Evolutionary conservation across 1,140 invertebrate species (phyloP), one percentile per base, ranked within the genome.

Genomic region (Drosophila suzukii): DNA sequence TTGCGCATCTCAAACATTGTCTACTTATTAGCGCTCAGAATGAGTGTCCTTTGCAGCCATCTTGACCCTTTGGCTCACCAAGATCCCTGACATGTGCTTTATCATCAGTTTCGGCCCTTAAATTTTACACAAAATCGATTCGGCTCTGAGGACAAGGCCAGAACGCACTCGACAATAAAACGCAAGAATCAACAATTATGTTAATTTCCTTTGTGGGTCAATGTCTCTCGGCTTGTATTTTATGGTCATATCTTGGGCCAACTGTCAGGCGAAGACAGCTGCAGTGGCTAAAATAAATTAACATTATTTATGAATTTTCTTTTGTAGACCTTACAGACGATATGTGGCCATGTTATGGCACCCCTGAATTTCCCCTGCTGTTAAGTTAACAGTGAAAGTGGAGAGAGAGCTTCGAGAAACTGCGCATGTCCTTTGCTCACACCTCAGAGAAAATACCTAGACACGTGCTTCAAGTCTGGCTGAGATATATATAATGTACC

Each of bases 191-290:
- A 76, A 84, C 81, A 84, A 84, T 84, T 84, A 84, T 84, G 81
- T 84, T 84, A 84, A 84, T 84, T 85, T 78, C 47, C 70, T 76
- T 84, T 85, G 78, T 84, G 62, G 81, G 81, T 84, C 81, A 84
- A 85, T 84, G 81, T 85, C 81, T 84, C 58, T 47, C 58, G 44
- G 41, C 32, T 71, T 58, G 58, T 63, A 60, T 79, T 78, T 76
- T 83, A 79, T 74, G 61, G 59, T 39, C 39, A 74, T 73, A 79
- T 74, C 61, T 78, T 57, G 72, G 73, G 61, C 62, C 63, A 53
- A 50, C 70, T 75, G 80, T 70, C 80, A 78, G 62, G 55, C 50
- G 49, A 76, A 76, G 62, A 67, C 74, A 76, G 74, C 49, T 76
- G 73, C 73, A 76, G 39, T 77, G 56, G 63, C 55, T 53, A 55